Evolutionary conservation across 92 coral and sea anemone genomes (phyloP).

Genomic region (Hydrozoanthus gracilis): DNA sequence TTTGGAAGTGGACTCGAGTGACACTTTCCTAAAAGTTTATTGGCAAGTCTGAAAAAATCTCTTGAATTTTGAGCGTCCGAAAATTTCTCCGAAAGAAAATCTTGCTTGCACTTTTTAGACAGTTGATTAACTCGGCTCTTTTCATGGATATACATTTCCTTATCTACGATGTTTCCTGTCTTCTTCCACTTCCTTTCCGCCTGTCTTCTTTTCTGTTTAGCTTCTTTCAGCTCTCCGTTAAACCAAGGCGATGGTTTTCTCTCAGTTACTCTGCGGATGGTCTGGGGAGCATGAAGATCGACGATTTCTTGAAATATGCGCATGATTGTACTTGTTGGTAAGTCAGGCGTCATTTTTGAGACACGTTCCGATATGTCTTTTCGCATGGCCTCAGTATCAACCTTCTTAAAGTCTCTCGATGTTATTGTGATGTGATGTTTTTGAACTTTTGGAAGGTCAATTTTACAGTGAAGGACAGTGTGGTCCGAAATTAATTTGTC

Average conservation of each 20-base stretch:
- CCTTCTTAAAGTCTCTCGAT: conserved; percentile 1
- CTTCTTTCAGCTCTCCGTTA: conserved; percentile 6
- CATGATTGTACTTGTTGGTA: neutral
- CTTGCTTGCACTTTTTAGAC: conserved; percentile 1
- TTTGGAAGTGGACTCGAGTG: conserved; percentile 16
- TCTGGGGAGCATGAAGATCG: neutral
- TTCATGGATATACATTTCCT: neutral
- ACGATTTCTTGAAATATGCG: neutral
- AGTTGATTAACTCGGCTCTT: neutral
- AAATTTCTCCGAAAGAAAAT: conserved; percentile 8
- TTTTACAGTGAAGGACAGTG: neutral
- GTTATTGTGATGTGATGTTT: neutral
- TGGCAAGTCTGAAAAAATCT: conserved; percentile 19
- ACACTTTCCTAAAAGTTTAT: conserved; percentile 19
- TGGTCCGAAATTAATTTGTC: conserved; percentile 22
- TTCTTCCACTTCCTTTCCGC: conserved; percentile 11
- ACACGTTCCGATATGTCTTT: conserved; percentile 3
- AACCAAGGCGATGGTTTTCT: conserved; percentile 26
- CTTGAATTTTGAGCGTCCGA: conserved; percentile 16
- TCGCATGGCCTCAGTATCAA: neutral
- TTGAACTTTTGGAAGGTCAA: neutral
- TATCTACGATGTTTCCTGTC: conserved; percentile 20
- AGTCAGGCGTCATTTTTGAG: neutral
- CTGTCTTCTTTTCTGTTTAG: conserved; percentile 16
- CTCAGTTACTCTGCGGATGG: neutral